Conservation (phyloP, 2,797 vertebrate genomes). For the Varecia variegata region DNA sequence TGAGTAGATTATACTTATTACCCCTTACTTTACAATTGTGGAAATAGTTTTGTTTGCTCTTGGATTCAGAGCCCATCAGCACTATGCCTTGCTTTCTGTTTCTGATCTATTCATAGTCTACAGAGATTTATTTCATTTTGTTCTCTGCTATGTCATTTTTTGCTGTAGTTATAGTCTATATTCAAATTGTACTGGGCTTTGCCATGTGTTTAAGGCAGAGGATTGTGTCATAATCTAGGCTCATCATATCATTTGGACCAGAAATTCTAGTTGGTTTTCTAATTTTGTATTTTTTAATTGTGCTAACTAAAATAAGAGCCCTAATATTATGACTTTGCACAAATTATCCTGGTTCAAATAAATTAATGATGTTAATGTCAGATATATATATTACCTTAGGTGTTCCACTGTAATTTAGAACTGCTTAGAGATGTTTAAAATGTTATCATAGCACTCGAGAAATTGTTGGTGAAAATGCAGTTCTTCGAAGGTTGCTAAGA, state of each 20-base stretch:
- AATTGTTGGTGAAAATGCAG: slow-evolving; percentile 40
- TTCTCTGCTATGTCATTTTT: background rate
- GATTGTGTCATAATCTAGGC: background rate
- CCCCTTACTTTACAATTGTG: background rate
- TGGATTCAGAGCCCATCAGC: background rate
- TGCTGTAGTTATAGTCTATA: background rate
- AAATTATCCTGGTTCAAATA: background rate
- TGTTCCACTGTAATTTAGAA: slow-evolving; percentile 5
- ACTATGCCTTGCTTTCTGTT: background rate
- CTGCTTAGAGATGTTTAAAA: slow-evolving; percentile 36
- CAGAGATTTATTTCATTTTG: background rate
- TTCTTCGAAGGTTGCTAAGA: slow-evolving; percentile 56
- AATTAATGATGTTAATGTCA: background rate
- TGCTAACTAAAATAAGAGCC: background rate
- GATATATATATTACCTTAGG: background rate
- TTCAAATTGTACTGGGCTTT: background rate
- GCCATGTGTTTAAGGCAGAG: background rate
- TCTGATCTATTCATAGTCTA: background rate
- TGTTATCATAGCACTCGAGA: slow-evolving; percentile 24
- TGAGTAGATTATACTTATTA: background rate
- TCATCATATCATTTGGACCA: background rate
- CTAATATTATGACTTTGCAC: background rate
- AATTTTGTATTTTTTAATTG: background rate
- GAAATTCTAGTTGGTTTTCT: background rate
- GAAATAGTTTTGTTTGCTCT: background rate